Base-by-base conservation (phyloP, 2,888 invertebrate genomes). In the Acleris holmiana region DNA sequence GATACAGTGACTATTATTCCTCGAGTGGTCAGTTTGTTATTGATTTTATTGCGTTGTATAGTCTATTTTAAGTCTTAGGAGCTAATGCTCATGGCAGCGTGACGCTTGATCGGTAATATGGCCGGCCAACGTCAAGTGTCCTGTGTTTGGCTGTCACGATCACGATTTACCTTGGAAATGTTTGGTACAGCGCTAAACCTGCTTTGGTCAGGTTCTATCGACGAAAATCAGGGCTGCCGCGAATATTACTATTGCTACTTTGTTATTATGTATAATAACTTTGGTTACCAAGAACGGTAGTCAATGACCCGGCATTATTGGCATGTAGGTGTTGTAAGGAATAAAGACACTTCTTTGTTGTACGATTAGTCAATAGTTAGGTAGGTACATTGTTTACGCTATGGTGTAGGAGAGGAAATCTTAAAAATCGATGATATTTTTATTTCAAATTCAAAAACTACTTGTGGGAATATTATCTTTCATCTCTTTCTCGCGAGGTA, bases 261-360 rank as follows among this genome's bases (percentile, higher is more conserved):
- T 73, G 35, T 49, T 65, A 60, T 54, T 60, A 50, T 63, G 44
- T 23, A 17, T 50, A 15, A 40, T 51, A 55, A 57, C 25, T 56
- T 49, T 41, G 19, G 25, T 17, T 56, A 56, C 55, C 35, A 54
- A 50, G 13, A 61, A 80, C 78, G 76, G 79, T 87, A 89, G 89
- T 89, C 90, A 88, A 84, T 89, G 90, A 90, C 90, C 89, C 87
- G 88, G 89, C 84, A 78, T 82, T 85, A 85, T 89, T 89, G 85
- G 84, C 80, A 82, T 85, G 85, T 85, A 85, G 81, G 85, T 85
- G 84, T 86, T 78, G 76, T 77, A 71, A 73, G 74, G 29, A 29
- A 29, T 79, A 76, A 78, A 15, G 40, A 49, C 48, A 48, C 81
- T 84, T 78, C 84, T 88, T 88, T 89, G 86, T 88, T 86, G 77